Evolutionary conservation across 2,888 invertebrate genomes (phyloP).

Genomic region (Agrochola macilenta): DNA sequence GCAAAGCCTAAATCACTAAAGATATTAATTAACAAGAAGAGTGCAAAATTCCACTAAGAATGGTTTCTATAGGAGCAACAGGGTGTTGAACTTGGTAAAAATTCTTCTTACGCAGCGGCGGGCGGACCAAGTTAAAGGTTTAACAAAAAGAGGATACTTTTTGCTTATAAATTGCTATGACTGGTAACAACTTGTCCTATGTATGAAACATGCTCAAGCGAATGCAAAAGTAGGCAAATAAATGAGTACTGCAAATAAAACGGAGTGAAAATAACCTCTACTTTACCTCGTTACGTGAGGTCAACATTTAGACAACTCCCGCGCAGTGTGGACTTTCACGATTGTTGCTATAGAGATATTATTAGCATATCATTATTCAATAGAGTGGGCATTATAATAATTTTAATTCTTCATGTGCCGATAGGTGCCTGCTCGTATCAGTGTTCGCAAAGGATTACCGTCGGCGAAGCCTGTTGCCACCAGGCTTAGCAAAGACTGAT

Average conservation of each 20-base stretch:
- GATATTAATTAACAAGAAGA: too few species aligned
- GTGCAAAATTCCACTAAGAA: neutral
- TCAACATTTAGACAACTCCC: slow-evolving; percentile 2
- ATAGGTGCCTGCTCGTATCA: neutral
- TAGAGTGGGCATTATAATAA: neutral
- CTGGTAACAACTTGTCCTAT: neutral
- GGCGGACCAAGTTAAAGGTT: neutral
- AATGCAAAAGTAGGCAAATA: neutral
- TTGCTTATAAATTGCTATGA: neutral
- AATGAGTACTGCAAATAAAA: neutral
- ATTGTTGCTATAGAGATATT: slow-evolving; percentile 9
- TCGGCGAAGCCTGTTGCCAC: neutral
- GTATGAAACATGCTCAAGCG: neutral
- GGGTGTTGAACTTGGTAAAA: neutral
- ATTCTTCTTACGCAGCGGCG: too few species aligned
- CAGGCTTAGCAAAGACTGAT: neutral
- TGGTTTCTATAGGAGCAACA: neutral
- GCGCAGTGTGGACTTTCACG: slow-evolving; percentile 31
- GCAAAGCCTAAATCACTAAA: neutral
- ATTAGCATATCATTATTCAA: neutral
- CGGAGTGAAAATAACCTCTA: slow-evolving; percentile 10
- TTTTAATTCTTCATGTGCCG: neutral
- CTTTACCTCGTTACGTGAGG: slow-evolving; percentile 21
- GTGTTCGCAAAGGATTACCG: neutral
- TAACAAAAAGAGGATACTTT: neutral